These are phyloP conservation scores for Gambusia yucatana DNA, from an alignment of 2,797 vertebrate genomes.

Conservation along the genomic window DNA sequence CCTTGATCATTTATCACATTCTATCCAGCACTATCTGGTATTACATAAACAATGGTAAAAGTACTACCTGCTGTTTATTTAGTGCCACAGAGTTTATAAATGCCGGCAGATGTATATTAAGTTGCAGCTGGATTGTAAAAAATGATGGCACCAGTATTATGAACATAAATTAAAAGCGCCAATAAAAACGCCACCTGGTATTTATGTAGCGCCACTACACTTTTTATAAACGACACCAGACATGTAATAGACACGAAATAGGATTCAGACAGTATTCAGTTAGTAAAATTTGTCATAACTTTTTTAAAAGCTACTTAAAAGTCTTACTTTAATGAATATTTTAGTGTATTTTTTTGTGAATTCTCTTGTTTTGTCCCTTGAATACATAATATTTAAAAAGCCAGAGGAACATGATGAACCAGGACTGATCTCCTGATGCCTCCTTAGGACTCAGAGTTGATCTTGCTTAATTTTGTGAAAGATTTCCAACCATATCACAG, in stretches of 20 bases:
- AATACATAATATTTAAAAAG: neutral
- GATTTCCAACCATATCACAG: neutral
- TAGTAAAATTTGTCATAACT: neutral
- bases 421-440: neutral
- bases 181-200: neutral
- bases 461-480: constrained; percentile 3
- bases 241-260: neutral
- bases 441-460: constrained; percentile 3
- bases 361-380: neutral
- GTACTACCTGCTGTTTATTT: neutral
- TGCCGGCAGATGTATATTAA: neutral
- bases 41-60: neutral
- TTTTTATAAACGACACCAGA: neutral
- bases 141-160: neutral
- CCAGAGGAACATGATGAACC: neutral
- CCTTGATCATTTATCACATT: neutral
- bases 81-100: neutral
- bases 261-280: neutral
- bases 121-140: neutral
- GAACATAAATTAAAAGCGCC: neutral
- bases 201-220: neutral
- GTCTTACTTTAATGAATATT: neutral
- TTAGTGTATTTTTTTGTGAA: neutral
- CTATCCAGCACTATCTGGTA: neutral
- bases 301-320: neutral